Evolutionary conservation across 2,888 invertebrate species (phyloP), one percentile per base, ranked within the genome.

Genomic region (Andrena camellia): DNA sequence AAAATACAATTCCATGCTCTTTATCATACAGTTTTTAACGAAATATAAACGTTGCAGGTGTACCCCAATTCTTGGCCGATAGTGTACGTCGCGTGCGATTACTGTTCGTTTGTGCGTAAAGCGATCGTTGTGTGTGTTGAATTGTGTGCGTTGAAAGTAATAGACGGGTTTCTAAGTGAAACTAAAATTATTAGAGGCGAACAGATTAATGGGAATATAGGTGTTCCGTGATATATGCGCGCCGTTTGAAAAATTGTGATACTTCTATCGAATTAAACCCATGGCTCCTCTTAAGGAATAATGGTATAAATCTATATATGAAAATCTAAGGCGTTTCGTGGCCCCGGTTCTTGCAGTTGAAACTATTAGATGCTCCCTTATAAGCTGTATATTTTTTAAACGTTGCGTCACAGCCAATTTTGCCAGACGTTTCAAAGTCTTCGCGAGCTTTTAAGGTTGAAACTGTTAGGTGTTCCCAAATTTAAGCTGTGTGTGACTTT

Each of bases 241-340:
- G 72, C n/a, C 8, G 57, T 59, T 57, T 64, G 54, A 63, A 72
- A 42, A 64, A 64, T 72, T 77, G 73, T 77, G 63, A 72, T 72
- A 77, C 54, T 72, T 76, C 63, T 35, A 57, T 77, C 33, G 57
- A 31, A 33, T 52, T 35, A 62, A 10, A 63, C 23, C 31, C 63
- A 23, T 20, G n/a, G 31, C 23, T 42, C 72, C 35, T 8, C 10
- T 8, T 10, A 20, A 68, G 31, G 48, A 13, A 62, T 20, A 29
- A 35, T n/a, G 42, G 20, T 42, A 62, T 10, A 76, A 52, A 59
- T 31, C 57, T 42, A 50, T 26, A 17, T 13, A 54, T 13, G 48
- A 31, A 5, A 73, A 6, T 17, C 29, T 20, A 35, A 2, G 6
- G 6, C 6, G 13, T 2, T 42, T 10, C 4, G 20, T 20, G 13